Evolutionary conservation across 2,113 vertebrate genomes (phyloP).

Genomic region (Talpa occidentalis): DNA sequence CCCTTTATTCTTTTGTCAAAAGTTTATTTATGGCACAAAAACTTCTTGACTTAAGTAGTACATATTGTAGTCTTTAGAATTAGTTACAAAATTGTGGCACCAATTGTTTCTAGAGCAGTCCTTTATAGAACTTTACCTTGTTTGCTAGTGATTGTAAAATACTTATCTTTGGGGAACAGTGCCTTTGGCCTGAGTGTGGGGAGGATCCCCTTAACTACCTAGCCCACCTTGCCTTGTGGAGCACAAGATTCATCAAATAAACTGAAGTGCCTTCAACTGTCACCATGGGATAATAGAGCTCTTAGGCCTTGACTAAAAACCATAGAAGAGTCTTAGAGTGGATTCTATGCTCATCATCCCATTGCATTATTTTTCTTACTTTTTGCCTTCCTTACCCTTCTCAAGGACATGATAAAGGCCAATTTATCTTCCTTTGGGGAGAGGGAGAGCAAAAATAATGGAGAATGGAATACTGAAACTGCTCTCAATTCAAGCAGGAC

Average conservation of each 20-base stretch:
- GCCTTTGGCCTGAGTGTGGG: neutral
- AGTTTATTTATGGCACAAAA: slow-evolving; percentile 50
- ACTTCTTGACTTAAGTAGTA: neutral
- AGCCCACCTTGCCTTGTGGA: neutral
- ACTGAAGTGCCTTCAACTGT: neutral
- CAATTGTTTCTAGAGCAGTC: slow-evolving; percentile 45
- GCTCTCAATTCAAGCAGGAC: neutral
- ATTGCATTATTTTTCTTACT: neutral
- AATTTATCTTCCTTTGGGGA: slow-evolving; percentile 41
- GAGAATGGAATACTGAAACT: slow-evolving; percentile 12
- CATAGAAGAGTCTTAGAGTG: neutral
- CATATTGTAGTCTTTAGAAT: slow-evolving; percentile 48
- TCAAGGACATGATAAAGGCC: neutral
- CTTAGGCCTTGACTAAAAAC: neutral
- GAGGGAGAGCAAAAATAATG: neutral
- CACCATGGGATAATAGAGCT: neutral
- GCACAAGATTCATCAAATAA: slow-evolving; percentile 8
- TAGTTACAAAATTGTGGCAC: slow-evolving; percentile 35
- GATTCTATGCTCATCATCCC: neutral
- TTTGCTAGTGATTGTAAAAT: slow-evolving; percentile 54
- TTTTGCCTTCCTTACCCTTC: neutral
- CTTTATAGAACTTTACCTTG: neutral
- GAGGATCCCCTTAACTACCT: neutral
- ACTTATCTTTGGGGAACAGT: neutral
- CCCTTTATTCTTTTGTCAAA: slow-evolving; percentile 23